A percentile compares a stretch with the other conserved stretches of the same genome.
Conservation (phyloP, 2,888 invertebrate genomes). For the Phoronis australis region DNA sequence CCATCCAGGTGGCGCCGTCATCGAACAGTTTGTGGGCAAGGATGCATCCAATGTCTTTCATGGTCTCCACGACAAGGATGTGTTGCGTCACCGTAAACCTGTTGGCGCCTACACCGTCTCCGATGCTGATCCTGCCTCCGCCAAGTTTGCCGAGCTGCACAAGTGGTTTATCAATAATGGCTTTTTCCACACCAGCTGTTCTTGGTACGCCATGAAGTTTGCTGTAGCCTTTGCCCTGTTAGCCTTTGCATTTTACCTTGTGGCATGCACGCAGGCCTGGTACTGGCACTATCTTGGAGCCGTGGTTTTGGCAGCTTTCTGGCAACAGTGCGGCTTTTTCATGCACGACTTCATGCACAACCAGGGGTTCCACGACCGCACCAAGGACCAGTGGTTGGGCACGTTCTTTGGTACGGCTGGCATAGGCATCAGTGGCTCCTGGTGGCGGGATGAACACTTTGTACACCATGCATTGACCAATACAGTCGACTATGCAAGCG, state of each 20-base stretch:
- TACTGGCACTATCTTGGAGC: constrained; percentile 4
- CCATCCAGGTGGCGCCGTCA: constrained; percentile 11
- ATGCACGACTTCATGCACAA: constrained; percentile 15
- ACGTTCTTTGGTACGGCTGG: constrained; percentile 8
- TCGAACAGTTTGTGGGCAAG: constrained; percentile 10
- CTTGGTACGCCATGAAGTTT: constrained; percentile 11
- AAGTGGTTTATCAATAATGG: constrained; percentile 8
- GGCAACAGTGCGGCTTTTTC: constrained; percentile 14
- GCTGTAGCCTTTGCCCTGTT: constrained; percentile 3
- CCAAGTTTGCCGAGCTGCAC: constrained; percentile 4
- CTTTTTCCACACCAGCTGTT: constrained; percentile 6
- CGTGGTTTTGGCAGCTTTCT: constrained; percentile 8
- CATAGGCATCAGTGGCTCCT: constrained; percentile 9
- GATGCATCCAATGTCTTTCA: constrained; percentile 12
- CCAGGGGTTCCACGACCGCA: constrained; percentile 6
- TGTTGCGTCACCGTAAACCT: constrained; percentile 11
- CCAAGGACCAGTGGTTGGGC: constrained; percentile 6
- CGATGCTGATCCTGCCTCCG: constrained; percentile 5
- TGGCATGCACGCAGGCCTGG: background rate
- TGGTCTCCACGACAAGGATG: constrained; percentile 7
- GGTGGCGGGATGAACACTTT: constrained; percentile 15
- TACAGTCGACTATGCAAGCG: constrained; percentile 4
- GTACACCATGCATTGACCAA: constrained; percentile 11
- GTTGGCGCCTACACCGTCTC: constrained; percentile 4
- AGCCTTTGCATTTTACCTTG: background rate